Evolutionary conservation across 2,113 vertebrate genomes (phyloP).

Genomic region (Hippoglossus stenolepis): DNA sequence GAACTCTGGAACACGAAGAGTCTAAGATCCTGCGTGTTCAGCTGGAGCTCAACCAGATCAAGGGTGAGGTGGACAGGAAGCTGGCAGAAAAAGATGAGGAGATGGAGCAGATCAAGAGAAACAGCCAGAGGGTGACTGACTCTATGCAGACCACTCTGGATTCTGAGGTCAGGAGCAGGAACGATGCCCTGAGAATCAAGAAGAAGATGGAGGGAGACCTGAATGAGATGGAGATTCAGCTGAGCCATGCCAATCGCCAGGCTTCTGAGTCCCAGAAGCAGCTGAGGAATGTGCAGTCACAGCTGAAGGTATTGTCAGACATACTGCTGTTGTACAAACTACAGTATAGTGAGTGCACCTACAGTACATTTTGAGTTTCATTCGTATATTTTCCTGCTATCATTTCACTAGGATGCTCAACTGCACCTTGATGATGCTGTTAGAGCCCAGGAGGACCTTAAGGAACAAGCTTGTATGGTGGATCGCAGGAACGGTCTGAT

Average conservation of each 20-base stretch:
- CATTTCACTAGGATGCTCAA: slow-evolving; percentile 85
- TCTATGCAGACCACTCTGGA: slow-evolving; percentile 82
- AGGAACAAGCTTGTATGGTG: slow-evolving; percentile 87
- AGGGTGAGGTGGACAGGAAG: slow-evolving; percentile 82
- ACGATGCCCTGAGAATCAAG: slow-evolving; percentile 82
- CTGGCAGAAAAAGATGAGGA: slow-evolving; percentile 83
- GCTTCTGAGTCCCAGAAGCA: slow-evolving; percentile 86
- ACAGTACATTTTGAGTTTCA: neutral
- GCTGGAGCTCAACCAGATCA: slow-evolving; percentile 82
- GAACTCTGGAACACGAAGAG: slow-evolving; percentile 82
- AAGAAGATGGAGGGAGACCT: slow-evolving; percentile 86
- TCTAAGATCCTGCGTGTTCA: slow-evolving; percentile 82
- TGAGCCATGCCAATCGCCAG: slow-evolving; percentile 83
- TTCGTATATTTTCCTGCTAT: neutral
- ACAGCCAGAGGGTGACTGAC: slow-evolving; percentile 81
- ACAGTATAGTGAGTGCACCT: neutral
- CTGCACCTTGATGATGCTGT: slow-evolving; percentile 89
- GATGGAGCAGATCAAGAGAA: slow-evolving; percentile 83
- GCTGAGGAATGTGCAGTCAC: slow-evolving; percentile 81
- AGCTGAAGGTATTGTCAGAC: slow-evolving; percentile 68
- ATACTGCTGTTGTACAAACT: neutral
- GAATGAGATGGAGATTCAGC: slow-evolving; percentile 85
- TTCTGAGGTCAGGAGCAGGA: slow-evolving; percentile 81
- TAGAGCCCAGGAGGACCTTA: slow-evolving; percentile 85
- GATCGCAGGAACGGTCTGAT: slow-evolving; percentile 86